phyloP scores from a whole-genome alignment of 2,888 invertebrate species.

The Orthonychiurus folsomi region DNA sequence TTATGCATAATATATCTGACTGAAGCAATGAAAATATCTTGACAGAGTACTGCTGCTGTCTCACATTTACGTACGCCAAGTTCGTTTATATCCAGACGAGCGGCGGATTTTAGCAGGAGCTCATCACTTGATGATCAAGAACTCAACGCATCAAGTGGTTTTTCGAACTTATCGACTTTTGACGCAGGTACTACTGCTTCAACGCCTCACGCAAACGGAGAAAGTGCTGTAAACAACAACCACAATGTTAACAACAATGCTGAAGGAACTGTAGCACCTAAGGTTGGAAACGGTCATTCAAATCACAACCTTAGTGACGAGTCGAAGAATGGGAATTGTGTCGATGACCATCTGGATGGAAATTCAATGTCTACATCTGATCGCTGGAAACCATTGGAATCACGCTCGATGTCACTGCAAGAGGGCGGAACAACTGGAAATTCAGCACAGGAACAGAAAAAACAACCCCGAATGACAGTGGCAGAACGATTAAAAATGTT shows the following conservation, averaged over 20 bases:
- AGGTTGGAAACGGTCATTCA: constrained; percentile 5
- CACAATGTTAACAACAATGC: constrained; percentile 20
- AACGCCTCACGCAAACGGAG: constrained; percentile 6
- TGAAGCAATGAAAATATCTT: too few species aligned
- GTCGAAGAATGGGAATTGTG: constrained; percentile 18
- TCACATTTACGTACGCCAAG: constrained; percentile 37
- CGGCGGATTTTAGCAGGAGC: constrained; percentile 29
- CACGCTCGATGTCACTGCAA: constrained; percentile 56
- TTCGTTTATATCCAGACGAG: constrained; percentile 36
- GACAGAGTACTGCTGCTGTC: constrained; percentile 7
- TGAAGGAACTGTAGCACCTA: constrained; percentile 10
- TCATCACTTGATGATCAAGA: constrained; percentile 26
- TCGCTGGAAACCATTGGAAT: constrained; percentile 63
- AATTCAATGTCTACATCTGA: constrained; percentile 56
- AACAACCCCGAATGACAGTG: constrained; percentile 30
- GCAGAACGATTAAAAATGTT: constrained; percentile 38
- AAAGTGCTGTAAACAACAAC: constrained; percentile 17
- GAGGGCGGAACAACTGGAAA: constrained; percentile 44
- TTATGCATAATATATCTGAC: too few species aligned
- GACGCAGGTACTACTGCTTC: too few species aligned
- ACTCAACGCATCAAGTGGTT: background rate
- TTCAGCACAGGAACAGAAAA: constrained; percentile 6
- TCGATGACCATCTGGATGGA: constrained; percentile 12
- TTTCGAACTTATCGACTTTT: background rate
- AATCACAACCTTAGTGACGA: too few species aligned